phyloP scores from a whole-genome alignment of 2,113 vertebrate genomes.

The Cochlearius cochlearius region DNA sequence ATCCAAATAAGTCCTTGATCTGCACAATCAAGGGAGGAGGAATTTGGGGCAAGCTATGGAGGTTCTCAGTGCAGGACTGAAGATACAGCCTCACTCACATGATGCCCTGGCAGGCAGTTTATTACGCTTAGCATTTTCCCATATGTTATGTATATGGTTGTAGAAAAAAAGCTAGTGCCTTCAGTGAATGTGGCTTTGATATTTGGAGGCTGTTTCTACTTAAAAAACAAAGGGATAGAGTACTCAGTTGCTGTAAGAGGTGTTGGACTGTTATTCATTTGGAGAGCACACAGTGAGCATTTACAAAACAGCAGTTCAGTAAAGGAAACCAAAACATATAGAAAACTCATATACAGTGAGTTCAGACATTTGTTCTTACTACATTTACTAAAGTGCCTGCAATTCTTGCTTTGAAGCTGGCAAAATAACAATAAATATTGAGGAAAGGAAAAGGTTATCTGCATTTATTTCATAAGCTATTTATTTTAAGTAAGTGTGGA shows the following conservation, averaged over 20 bases:
- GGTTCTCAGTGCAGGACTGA: not conserved
- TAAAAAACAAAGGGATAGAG: not conserved
- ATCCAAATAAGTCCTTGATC: not conserved
- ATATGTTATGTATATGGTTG: not conserved
- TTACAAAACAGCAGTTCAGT: slow-evolving; percentile 1
- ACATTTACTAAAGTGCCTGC: not conserved
- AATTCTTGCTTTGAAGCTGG: not conserved
- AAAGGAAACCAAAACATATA: not conserved
- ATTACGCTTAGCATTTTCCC: not conserved
- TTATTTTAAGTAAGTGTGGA: slow-evolving; percentile 23
- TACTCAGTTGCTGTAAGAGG: not conserved
- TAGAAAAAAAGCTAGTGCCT: not conserved
- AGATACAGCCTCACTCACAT: not conserved
- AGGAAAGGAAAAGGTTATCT: slow-evolving; percentile 35
- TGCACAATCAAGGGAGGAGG: not conserved
- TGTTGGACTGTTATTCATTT: not conserved
- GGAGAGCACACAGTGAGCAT: not conserved
- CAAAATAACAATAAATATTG: not conserved
- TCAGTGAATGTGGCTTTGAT: slow-evolving; percentile 27
- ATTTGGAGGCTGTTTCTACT: slow-evolving; percentile 34
- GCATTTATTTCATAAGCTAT: slow-evolving; percentile 29
- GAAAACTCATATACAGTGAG: not conserved
- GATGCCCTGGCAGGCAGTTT: not conserved
- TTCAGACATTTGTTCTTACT: not conserved
- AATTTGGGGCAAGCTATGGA: not conserved